Base-by-base conservation (phyloP, 2,888 invertebrate species). In the Epirrhoe tristata region DNA sequence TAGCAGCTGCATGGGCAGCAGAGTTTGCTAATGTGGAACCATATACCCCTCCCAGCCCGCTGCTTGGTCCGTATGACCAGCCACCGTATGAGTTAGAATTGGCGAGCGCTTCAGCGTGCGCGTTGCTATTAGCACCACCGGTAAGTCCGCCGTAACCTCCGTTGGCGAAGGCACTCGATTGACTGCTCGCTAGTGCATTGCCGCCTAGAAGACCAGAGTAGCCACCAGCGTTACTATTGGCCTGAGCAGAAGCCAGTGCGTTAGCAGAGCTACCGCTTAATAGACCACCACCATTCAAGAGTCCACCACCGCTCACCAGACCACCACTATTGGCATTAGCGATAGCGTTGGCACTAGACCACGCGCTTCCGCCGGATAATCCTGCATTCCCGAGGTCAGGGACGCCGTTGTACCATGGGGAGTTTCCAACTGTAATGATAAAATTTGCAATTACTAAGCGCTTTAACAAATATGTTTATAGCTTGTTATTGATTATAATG, bases 301-400 rank as follows among this genome's bases (percentile, higher is more conserved):
- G 24, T 24, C 24, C 24, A 43, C 8, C 43, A n/a, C 61, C n/a
- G 17, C 52, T 46, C 0, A 3, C 6, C 6, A 48, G n/a, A 36
- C 48, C 50, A 0, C 39, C 55, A 39, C 16, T 17, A 56, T 57
- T 17, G 46, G 36, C 39, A n/a, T 56, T 56, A 7, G 56, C 62
- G 16, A 36, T 32, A 34, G 64, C 50, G n/a, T 34, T 57, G 1
- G 65, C 39, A 14, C 57, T 56, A 5, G 31, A 39, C 51, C 24
- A 56, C 12, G 7, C 36, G 16, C 12, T 3, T 50, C 56, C 56
- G 14, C 51, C 57, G 3, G 24, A 24, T 24, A 24, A 24, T n/a
- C n/a, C n/a, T n/a, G n/a, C n/a, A n/a, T n/a, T n/a, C 24, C 24
- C 24, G 24, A 2, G 1, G 24, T 3, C 3, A 24, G 24, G 24